Conservation (phyloP, 2,113 vertebrate genomes). For the Oreochromis tanganicae region DNA sequence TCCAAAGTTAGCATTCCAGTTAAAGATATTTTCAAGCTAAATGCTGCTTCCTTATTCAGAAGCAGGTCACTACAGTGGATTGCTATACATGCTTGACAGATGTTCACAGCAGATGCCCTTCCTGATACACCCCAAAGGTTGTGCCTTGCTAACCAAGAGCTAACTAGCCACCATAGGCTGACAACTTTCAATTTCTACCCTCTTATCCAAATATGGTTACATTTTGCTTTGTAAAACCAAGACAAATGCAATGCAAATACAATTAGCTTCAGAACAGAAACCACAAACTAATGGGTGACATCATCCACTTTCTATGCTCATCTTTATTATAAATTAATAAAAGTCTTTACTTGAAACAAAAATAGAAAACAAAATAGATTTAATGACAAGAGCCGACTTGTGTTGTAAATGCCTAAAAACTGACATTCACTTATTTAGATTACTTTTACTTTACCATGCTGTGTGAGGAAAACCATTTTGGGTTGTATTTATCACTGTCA, state of each 20-base stretch:
- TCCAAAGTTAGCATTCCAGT: background rate
- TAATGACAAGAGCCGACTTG: background rate
- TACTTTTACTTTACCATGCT: background rate
- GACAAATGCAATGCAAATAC: background rate
- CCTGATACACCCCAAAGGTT: background rate
- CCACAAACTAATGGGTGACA: background rate
- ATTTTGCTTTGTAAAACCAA: background rate
- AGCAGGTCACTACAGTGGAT: background rate
- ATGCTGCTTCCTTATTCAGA: background rate
- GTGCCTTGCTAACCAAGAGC: background rate
- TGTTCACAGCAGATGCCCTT: background rate
- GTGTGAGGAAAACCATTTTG: background rate
- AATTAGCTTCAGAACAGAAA: background rate
- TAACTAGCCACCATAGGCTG: background rate
- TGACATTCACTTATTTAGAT: background rate
- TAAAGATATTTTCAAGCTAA: background rate
- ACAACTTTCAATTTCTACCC: background rate
- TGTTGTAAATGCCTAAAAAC: background rate
- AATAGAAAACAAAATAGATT: background rate
- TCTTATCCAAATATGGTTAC: background rate
- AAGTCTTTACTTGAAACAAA: background rate
- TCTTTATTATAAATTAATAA: background rate
- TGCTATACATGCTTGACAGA: background rate
- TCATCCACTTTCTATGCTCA: background rate
- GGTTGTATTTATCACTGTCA: background rate